Evolutionary conservation across 2,113 vertebrate species (phyloP).

Genomic region (Numida meleagris): DNA sequence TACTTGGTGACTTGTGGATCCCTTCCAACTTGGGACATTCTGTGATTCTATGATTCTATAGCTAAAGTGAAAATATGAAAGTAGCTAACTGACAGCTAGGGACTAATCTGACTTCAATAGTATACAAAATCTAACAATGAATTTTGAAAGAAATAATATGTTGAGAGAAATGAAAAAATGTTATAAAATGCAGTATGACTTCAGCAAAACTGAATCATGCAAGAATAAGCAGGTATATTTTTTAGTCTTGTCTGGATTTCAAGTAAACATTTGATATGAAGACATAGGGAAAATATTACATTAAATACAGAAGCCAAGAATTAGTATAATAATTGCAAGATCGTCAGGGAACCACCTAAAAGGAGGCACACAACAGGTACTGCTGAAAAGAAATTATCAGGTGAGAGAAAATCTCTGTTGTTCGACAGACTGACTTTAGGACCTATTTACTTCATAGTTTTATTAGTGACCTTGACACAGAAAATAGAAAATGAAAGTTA

Average conservation of each 20-base stretch:
- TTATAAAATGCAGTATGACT: background rate
- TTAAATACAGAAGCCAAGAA: background rate
- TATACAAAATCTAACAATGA: background rate
- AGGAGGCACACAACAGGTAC: background rate
- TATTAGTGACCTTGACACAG: background rate
- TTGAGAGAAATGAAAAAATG: background rate
- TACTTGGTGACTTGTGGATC: background rate
- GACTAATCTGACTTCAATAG: background rate
- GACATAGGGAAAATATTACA: background rate
- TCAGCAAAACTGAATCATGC: background rate
- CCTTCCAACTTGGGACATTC: background rate
- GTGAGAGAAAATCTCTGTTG: conserved; percentile 33
- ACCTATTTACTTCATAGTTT: background rate
- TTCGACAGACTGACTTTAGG: background rate
- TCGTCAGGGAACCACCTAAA: conserved; percentile 15
- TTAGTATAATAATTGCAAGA: background rate
- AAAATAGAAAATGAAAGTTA: conserved; percentile 36
- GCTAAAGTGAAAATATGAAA: background rate
- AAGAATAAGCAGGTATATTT: background rate
- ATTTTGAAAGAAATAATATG: background rate
- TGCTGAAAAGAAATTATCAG: conserved; percentile 32
- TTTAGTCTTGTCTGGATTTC: background rate
- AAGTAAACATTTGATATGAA: background rate
- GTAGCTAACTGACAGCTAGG: background rate
- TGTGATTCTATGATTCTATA: background rate